Conservation (phyloP, 2,797 vertebrate species). For the Lates japonicus region DNA sequence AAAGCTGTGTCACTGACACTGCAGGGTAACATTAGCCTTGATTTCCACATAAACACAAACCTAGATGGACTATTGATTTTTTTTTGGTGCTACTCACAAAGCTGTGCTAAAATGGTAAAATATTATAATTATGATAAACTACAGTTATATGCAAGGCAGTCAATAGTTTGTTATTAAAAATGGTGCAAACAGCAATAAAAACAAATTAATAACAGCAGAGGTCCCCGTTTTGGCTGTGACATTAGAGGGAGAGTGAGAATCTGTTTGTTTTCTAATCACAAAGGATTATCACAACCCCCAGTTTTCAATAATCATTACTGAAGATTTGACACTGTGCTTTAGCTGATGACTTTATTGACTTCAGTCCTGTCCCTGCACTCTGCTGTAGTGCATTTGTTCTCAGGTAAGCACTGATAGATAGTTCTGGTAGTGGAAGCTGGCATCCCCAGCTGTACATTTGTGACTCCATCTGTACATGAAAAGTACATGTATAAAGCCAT, state of each 20-base stretch:
- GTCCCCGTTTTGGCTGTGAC: not conserved
- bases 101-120: constrained; percentile 24
- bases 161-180: constrained; percentile 36
- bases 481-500: not conserved
- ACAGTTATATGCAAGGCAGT: constrained; percentile 4
- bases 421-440: too few species aligned
- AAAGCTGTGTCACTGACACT: constrained; percentile 1
- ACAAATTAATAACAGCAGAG: not conserved
- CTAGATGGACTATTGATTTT: constrained; percentile 38
- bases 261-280: constrained; percentile 53
- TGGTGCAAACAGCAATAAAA: constrained; percentile 2
- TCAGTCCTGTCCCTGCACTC: constrained; percentile 9
- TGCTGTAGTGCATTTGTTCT: constrained; percentile 27
- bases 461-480: not conserved
- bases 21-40: not conserved
- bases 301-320: constrained; percentile 60
- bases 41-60: constrained; percentile 34
- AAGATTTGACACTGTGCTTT: constrained; percentile 46
- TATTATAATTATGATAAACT: constrained; percentile 49
- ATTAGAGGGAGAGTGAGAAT: constrained; percentile 21
- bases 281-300: constrained; percentile 53
- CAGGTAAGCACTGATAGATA: not conserved
- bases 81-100: constrained; percentile 5
- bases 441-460: not conserved
- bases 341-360: constrained; percentile 64